Conservation (phyloP, 2,888 invertebrate species). For the Metalampra italica region DNA sequence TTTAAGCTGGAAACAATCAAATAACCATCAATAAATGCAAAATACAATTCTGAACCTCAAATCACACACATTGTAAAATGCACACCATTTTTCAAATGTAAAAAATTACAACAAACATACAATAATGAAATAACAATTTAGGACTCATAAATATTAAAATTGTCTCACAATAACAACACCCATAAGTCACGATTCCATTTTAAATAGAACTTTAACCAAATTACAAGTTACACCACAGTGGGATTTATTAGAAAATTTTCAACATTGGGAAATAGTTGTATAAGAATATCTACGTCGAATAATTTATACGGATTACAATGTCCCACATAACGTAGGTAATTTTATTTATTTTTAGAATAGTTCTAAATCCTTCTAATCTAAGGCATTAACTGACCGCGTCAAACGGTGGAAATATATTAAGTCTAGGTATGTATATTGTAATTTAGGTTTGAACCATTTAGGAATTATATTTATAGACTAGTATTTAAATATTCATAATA, state of each 20-base stretch:
- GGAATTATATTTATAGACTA: conserved; percentile 35
- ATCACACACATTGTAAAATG: neutral
- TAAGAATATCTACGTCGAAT: conserved; percentile 23
- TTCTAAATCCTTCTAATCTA: conserved; percentile 51
- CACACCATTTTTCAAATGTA: neutral
- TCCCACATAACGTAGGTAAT: conserved; percentile 17
- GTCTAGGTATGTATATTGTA: conserved; percentile 23
- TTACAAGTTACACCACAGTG: neutral
- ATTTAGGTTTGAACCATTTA: conserved; percentile 28
- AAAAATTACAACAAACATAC: neutral
- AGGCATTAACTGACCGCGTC: conserved; percentile 49
- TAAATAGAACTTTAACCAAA: neutral
- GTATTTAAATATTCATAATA: conserved; percentile 35
- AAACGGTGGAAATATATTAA: conserved; percentile 39
- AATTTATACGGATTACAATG: conserved; percentile 17
- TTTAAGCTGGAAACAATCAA: no score
- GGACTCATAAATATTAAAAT: neutral
- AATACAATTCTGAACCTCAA: neutral
- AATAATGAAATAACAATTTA: neutral
- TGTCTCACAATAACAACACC: neutral
- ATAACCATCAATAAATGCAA: no score
- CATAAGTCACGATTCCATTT: neutral
- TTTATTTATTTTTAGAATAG: conserved; percentile 18
- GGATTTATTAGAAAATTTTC: neutral
- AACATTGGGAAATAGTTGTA: conserved; percentile 24